Base-by-base conservation (phyloP, 2,888 invertebrate genomes). In the Brenthis ino region DNA sequence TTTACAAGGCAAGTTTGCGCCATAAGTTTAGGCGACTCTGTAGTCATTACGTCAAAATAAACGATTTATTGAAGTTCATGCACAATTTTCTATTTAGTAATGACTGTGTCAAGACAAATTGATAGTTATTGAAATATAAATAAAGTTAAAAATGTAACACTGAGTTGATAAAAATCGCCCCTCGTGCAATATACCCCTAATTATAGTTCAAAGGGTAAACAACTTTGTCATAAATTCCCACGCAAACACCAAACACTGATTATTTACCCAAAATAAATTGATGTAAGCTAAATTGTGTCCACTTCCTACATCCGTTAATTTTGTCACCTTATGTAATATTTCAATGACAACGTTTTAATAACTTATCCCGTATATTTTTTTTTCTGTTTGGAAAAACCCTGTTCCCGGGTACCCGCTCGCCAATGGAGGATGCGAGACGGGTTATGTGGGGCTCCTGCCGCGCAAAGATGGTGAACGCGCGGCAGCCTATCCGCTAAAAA, bases 191-290 rank as follows among this genome's bases (percentile, higher is more conserved):
- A 57, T 67, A 71, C 72, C 72, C 71, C 65, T 65, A 72, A 74
- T 76, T 74, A 74, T 66, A 57, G 69, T 63, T 58, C 67, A 65
- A 72, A 76, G 83, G 82, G 85, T 81, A 83, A 87, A 84, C 82
- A 78, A 77, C 68, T 75, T 77, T 71, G 73, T 51, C 65, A 74
- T 68, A 74, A 73, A 82, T 88, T 90, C 88, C 85, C 89, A 88
- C 89, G 79, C 76, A 72, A 57, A 75, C 68, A 63, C 64, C 68
- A 55, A 61, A 70, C 74, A 75, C 58, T 76, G 75, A 78, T 77
- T 43, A 43, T 43, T 43, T 78, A 73, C 74, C 16, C 60, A 43
- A 33, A 61, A 72, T 70, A 51, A 60, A 72, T 72, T 74, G 73
- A 72, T 73, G 67, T 69, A 66, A 66, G 64, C 66, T 70, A 64